Base-by-base conservation (phyloP, 2,888 invertebrate genomes). In the Raillietiella orientalis region DNA sequence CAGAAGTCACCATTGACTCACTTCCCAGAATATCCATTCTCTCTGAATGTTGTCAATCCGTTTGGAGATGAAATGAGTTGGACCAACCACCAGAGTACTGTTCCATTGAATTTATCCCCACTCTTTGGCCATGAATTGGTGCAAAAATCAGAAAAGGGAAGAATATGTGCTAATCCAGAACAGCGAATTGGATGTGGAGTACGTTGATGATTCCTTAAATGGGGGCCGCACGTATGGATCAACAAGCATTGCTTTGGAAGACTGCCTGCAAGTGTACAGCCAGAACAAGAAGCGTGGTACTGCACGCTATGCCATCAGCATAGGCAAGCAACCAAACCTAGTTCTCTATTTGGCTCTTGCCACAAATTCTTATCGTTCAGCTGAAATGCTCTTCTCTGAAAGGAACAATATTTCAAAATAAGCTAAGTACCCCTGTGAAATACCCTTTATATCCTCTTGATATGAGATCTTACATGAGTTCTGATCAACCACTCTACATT, bases 201-300 rank as follows among this genome's bases (percentile, higher is more conserved):
- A 21, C 14, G 15, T 22, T 19, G 22, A 28, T 8, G 16, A 15
- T 21, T n/a, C 13, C 11, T 21, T 14, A n/a, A 17, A 14, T 24
- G 21, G 22, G 5, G 10, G n/a, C 23, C 21, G 21, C 3, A 9
- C n/a, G 3, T 12, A 20, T 11, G 21, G 19, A 10, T 19, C 28
- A 22, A 33, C 30, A 16, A 37, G 37, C 24, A 37, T 39, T 12
- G 40, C 40, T 8, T 33, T 48, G 22, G 38, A 44, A 12, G 44
- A 47, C 14, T 49, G 49, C 32, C 31, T 50, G 28, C 32, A 43
- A 9, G 37, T 50, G 31, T 53, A 53, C 35, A 50, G 50, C 2
- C 49, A 52, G 33, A 46, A n/a, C 47, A 50, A 24, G 50, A 53
- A 32, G 47, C 52, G 4, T 53, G 53, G 53, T 46, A 37, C 37